Evolutionary conservation across 2,113 vertebrate species (phyloP), one percentile per base, ranked within the genome.

Genomic region (Chaetodon trifascialis): DNA sequence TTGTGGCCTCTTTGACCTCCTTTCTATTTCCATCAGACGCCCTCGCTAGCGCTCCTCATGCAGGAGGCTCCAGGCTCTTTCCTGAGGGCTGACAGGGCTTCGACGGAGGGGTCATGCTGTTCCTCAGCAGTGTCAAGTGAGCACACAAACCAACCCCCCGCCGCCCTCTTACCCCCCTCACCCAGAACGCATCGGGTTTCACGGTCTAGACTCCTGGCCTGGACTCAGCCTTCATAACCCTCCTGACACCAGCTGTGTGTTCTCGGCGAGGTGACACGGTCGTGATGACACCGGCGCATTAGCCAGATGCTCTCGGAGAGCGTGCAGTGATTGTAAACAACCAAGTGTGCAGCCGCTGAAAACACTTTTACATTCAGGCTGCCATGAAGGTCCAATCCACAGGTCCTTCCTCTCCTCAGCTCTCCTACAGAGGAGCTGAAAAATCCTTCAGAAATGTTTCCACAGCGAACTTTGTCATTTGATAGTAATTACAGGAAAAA

Each of bases 111-210:
- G 76, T 90, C 91, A 90, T 56, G 16, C 70, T 44, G 80, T 90
- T 92, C 89, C 91, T 91, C 84, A 66, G 58, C 67, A 73, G 79
- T 81, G 69, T 84, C 73, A 91, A 88, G 80, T 91, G 73, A 69
- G 58, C 75, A 72, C 4, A 62, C 59, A 78, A 78, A 21, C 14
- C 44, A 23, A 11, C 11, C 82, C 63, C n/a, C 58, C 30, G 30
- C 52, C 19, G 5, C 14, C 55, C 36, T 47, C 40, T 19, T 10
- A 12, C 17, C 65, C 62, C 52, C 25, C 56, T 73, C 80, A 77
- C 66, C 71, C 59, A 83, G 36, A 84, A 23, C 4, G 71, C 65
- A 34, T 92, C 77, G 56, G 83, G 79, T 94, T 93, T 88, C 88
- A 73, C 14, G 79, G 77, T 83, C 74, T 74, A 79, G 83, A 80